These are phyloP conservation scores for Helarctos malayanus DNA, from an alignment of 2,797 vertebrate genomes.

Conservation along the genomic window DNA sequence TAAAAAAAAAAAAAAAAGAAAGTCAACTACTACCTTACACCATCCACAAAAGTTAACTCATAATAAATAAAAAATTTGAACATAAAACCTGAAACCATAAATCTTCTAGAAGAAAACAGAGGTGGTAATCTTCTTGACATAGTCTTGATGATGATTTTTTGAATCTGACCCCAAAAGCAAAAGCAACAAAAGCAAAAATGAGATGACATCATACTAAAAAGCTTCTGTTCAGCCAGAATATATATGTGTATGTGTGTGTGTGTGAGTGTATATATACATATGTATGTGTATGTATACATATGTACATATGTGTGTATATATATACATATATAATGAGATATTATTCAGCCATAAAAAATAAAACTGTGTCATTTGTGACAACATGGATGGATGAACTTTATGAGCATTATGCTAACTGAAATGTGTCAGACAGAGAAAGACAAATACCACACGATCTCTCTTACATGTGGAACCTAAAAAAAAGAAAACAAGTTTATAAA, in stretches of 20 bases:
- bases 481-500: background rate
- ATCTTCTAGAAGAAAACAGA: background rate
- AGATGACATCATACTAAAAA: background rate
- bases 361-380: background rate
- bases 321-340: background rate
- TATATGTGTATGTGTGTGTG: fast-evolving
- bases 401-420: background rate
- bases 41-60: background rate
- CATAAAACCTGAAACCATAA: background rate
- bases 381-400: background rate
- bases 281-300: background rate
- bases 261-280: background rate
- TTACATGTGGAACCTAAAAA: background rate
- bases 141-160: background rate
- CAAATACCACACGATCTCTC: background rate
- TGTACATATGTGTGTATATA: background rate
- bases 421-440: background rate
- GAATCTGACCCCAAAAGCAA: background rate
- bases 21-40: background rate
- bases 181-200: background rate
- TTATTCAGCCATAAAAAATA: background rate
- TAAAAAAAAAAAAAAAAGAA: background rate
- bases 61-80: background rate
- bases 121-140: background rate
- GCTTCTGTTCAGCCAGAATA: background rate